Evolutionary conservation across 2,113 vertebrate species (phyloP).

Genomic region (Pteropus alecto): DNA sequence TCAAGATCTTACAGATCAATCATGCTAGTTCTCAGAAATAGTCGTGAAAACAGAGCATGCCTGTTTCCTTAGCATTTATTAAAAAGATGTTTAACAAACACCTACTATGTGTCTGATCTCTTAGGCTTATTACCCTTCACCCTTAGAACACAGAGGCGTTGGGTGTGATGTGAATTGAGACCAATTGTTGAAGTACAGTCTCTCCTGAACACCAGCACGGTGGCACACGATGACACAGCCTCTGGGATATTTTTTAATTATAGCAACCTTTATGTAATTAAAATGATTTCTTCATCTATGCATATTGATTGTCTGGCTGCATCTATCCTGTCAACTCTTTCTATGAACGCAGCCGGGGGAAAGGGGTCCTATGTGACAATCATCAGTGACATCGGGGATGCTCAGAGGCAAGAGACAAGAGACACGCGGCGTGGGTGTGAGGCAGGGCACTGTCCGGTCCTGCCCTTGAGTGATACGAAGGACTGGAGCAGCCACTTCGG

Average conservation of each 20-base stretch:
- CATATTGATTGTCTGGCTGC: too few relatives aligned
- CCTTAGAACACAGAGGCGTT: neutral
- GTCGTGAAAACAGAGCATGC: neutral
- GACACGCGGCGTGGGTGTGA: rapidly evolving
- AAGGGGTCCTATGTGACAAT: neutral
- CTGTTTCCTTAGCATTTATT: neutral
- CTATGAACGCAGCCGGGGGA: neutral
- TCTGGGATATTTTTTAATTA: neutral
- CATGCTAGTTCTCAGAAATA: neutral
- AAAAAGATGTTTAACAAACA: too few relatives aligned
- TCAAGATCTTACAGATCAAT: neutral
- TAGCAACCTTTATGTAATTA: neutral
- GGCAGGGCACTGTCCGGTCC: rapidly evolving
- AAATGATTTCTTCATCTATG: neutral
- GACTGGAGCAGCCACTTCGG: rapidly evolving
- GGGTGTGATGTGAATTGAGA: neutral
- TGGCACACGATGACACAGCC: neutral
- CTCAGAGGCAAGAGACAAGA: neutral
- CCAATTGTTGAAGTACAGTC: too few relatives aligned
- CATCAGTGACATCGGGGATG: neutral
- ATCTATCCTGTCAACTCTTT: neutral
- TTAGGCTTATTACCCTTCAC: neutral
- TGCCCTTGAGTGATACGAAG: rapidly evolving
- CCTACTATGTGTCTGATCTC: too few relatives aligned
- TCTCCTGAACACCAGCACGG: rapidly evolving